These are phyloP conservation scores for Penaeus indicus DNA, from an alignment of 1,140 invertebrate genomes.

Conservation along the genomic window DNA sequence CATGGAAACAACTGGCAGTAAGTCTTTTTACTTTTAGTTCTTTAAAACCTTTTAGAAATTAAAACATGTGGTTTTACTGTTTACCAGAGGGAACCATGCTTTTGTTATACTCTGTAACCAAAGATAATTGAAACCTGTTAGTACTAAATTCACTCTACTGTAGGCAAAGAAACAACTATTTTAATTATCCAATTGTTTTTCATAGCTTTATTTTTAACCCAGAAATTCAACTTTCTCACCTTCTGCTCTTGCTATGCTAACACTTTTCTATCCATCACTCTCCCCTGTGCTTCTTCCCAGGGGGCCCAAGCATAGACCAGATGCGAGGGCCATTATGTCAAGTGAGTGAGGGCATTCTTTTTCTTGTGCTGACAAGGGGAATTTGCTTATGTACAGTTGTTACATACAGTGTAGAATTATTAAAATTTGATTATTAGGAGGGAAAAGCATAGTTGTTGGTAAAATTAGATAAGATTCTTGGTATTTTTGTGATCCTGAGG, in stretches of 20 bases:
- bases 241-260: neutral
- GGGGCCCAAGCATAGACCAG: constrained; percentile 31
- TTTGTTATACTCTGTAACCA: no score
- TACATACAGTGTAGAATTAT: no score
- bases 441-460: no score
- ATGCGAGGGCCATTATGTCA: constrained; percentile 41
- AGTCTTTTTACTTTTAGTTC: constrained; percentile 25
- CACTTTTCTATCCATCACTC: constrained; percentile 13
- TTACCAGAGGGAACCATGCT: neutral
- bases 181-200: neutral
- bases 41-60: neutral
- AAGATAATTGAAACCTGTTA: no score
- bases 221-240: constrained; percentile 6
- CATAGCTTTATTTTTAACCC: neutral
- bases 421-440: no score
- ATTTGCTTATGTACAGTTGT: neutral
- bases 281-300: constrained; percentile 36
- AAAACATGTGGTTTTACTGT: neutral
- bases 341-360: constrained; percentile 48
- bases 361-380: neutral
- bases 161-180: no score
- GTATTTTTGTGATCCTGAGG: no score
- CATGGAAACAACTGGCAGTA: constrained; percentile 65
- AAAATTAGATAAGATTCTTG: no score
- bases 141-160: no score